phyloP scores from a whole-genome alignment of 2,888 invertebrate species.

The Dicranocentrus wangi region DNA sequence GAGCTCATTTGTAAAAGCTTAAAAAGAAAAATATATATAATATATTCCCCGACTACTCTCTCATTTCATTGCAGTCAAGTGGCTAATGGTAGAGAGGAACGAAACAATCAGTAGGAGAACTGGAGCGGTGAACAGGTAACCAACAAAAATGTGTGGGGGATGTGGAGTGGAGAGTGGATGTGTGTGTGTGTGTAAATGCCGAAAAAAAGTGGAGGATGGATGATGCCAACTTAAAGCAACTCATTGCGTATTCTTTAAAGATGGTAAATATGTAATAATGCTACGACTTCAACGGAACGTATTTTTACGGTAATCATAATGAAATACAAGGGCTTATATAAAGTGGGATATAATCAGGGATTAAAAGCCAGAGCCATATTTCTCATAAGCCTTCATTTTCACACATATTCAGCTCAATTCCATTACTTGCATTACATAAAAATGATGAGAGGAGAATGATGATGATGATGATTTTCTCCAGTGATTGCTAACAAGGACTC shows the following conservation, averaged over 20 bases:
- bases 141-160: constrained; percentile 42
- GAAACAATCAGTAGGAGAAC: constrained; percentile 1
- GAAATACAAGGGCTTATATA: constrained; percentile 62
- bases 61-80: not conserved
- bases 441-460: constrained; percentile 1
- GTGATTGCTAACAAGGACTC: constrained; percentile 63
- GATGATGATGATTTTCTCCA: constrained; percentile 30
- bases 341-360: constrained; percentile 60
- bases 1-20: constrained; percentile 35
- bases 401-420: constrained; percentile 60
- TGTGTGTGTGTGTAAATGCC: not conserved
- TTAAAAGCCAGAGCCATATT: constrained; percentile 56
- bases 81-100: not conserved
- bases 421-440: constrained; percentile 42
- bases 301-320: constrained; percentile 63
- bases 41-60: not conserved
- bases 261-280: too few species aligned
- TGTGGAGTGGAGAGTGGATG: constrained; percentile 34
- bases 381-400: constrained; percentile 67
- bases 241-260: too few species aligned
- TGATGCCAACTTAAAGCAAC: too few species aligned
- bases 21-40: not conserved
- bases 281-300: too few species aligned
- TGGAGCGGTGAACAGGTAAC: constrained; percentile 16
- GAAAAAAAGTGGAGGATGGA: too few species aligned